These are phyloP conservation scores for Rotaria socialis DNA, from an alignment of 2,888 invertebrate species.

Conservation along the genomic window DNA sequence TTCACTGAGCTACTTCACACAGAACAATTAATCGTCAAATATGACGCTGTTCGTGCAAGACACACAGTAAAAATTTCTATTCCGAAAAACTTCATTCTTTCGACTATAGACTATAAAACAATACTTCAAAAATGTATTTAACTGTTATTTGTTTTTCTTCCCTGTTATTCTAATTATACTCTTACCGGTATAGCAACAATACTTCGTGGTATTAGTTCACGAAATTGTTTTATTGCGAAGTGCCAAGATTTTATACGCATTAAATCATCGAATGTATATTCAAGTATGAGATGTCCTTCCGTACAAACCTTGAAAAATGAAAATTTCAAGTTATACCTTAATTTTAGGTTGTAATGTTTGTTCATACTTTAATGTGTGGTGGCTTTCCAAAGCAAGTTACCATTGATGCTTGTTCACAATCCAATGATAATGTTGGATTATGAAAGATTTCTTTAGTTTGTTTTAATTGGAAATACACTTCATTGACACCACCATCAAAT, in stretches of 20 bases:
- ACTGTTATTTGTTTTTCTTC: no score
- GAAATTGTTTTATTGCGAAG: constrained; percentile 85
- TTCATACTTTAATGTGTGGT: constrained; percentile 81
- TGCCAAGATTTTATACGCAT: constrained; percentile 99
- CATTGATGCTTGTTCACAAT: constrained; percentile 98
- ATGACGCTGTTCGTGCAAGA: no score
- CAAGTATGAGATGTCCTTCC: constrained; percentile 90
- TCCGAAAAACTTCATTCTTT: no score
- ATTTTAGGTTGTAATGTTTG: not conserved
- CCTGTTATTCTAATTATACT: no score
- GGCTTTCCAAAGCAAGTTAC: constrained; percentile 97
- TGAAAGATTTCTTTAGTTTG: constrained; percentile 97
- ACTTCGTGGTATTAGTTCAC: constrained; percentile 82
- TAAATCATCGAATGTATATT: constrained; percentile 96
- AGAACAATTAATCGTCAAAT: no score
- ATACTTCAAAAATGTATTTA: no score
- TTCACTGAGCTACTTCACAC: no score
- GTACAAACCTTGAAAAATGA: constrained; percentile 77
- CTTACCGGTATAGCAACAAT: constrained; percentile 57
- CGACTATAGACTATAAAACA: no score
- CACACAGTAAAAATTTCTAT: no score
- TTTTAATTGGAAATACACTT: constrained; percentile 90
- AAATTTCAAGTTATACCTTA: no score
- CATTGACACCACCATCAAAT: constrained; percentile 93
- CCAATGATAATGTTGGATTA: constrained; percentile 87